A percentile compares a stretch with the other conserved stretches of the same genome.
phyloP scores from a whole-genome alignment of 2,888 invertebrate genomes.

The Anoplius nigerrimus region DNA sequence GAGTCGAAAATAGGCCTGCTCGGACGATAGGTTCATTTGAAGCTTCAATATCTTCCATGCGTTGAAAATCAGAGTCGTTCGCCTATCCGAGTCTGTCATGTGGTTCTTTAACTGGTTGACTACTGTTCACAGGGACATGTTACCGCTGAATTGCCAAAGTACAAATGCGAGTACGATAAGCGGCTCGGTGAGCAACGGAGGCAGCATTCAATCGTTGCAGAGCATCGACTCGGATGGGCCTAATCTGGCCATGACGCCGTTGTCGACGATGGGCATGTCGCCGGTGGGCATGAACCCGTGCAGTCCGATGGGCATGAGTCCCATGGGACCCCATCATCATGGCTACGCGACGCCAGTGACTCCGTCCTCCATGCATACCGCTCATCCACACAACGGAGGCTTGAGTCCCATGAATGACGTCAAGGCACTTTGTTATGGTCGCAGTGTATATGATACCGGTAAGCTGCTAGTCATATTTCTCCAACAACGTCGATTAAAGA shows the following conservation, averaged over 20 bases:
- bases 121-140: constrained; percentile 60
- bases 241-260: constrained; percentile 69
- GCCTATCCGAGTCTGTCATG: too few relatives aligned
- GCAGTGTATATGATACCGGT: constrained; percentile 68
- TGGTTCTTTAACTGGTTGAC: too few relatives aligned
- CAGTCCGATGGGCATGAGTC: constrained; percentile 69
- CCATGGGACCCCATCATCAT: constrained; percentile 71
- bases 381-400: constrained; percentile 64
- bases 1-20: too few relatives aligned
- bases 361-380: constrained; percentile 69
- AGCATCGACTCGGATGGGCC: constrained; percentile 68
- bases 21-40: too few relatives aligned
- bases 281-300: constrained; percentile 67
- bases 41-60: too few relatives aligned
- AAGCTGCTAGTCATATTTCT: not conserved
- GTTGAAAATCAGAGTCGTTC: too few relatives aligned
- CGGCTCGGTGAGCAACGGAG: constrained; percentile 54
- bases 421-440: constrained; percentile 68
- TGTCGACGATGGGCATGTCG: constrained; percentile 71
- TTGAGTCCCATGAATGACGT: constrained; percentile 71
- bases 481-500: too few relatives aligned
- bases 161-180: constrained; percentile 53
- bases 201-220: constrained; percentile 64
- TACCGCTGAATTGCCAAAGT: constrained; percentile 64
- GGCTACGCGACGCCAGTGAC: constrained; percentile 70